A percentile compares a stretch with the other conserved stretches of the same genome.
phyloP scores from a whole-genome alignment of 2,888 invertebrate genomes.

The Mactromeris polynyma region DNA sequence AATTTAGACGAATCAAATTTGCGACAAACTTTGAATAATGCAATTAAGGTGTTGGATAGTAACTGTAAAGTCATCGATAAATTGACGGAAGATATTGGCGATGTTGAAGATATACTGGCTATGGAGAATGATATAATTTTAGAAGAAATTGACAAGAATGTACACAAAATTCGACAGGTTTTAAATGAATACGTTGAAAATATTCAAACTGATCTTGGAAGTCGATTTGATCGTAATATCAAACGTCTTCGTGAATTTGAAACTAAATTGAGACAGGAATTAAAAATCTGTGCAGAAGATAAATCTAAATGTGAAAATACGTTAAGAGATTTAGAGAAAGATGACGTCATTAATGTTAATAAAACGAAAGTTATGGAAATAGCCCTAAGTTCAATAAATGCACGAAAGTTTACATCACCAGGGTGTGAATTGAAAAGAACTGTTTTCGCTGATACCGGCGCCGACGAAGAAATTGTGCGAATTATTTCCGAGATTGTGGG shows the following conservation, averaged over 20 bases:
- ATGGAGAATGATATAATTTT: conserved; percentile 32
- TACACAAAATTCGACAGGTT: conserved; percentile 17
- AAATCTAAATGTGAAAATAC: conserved; percentile 39
- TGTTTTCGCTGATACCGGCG: neutral
- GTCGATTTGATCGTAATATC: conserved; percentile 26
- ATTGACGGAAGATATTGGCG: neutral
- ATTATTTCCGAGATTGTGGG: conserved; percentile 39
- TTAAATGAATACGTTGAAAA: conserved; percentile 29
- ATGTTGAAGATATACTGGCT: conserved; percentile 24
- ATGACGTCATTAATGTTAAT: conserved; percentile 14
- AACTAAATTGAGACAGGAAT: neutral
- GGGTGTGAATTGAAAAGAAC: conserved; percentile 26
- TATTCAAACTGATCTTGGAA: conserved; percentile 22
- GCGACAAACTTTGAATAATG: neutral
- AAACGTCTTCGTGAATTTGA: conserved; percentile 23
- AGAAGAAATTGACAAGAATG: conserved; percentile 20
- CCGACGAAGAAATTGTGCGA: neutral
- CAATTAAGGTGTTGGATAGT: neutral
- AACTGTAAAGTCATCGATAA: neutral
- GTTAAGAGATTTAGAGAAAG: neutral
- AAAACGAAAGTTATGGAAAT: conserved; percentile 49
- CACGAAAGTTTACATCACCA: conserved; percentile 17
- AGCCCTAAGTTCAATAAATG: conserved; percentile 27
- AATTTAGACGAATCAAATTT: neutral
- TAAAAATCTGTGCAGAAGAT: conserved; percentile 26